These are phyloP conservation scores for Lucinisca nassula DNA, from an alignment of 2,888 invertebrate species.

Conservation along the genomic window DNA sequence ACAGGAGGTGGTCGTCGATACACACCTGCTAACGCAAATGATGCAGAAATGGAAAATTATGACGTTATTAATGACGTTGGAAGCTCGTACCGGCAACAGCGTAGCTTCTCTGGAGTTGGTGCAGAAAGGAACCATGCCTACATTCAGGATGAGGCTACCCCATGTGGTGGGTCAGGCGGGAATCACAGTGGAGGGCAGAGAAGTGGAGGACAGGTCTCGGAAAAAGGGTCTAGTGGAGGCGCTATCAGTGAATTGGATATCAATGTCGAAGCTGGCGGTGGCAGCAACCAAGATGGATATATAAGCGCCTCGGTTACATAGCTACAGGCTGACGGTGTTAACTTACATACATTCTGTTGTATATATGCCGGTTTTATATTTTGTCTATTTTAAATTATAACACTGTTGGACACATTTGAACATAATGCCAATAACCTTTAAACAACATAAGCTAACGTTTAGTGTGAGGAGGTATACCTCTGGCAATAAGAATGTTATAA, in stretches of 20 bases:
- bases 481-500: too few species aligned
- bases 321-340: too few species aligned
- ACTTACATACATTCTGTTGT: too few species aligned
- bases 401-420: too few species aligned
- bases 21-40: background rate
- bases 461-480: too few species aligned
- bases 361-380: too few species aligned
- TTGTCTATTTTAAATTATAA: too few species aligned
- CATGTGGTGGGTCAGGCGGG: background rate
- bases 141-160: background rate
- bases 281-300: background rate
- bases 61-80: background rate
- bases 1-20: background rate
- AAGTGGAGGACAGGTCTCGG: background rate
- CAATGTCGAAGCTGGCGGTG: background rate
- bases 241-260: background rate
- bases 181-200: background rate
- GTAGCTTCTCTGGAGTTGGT: background rate
- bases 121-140: background rate
- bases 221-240: background rate
- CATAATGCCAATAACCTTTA: too few species aligned
- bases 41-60: background rate
- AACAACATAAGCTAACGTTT: too few species aligned
- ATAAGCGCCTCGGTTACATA: background rate
- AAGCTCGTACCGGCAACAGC: background rate